A percentile compares a stretch with the other conserved stretches of the same genome.
These are phyloP conservation scores for Sclerodermus sp. DNA, from an alignment of 2,888 invertebrate species.

Conservation along the genomic window DNA sequence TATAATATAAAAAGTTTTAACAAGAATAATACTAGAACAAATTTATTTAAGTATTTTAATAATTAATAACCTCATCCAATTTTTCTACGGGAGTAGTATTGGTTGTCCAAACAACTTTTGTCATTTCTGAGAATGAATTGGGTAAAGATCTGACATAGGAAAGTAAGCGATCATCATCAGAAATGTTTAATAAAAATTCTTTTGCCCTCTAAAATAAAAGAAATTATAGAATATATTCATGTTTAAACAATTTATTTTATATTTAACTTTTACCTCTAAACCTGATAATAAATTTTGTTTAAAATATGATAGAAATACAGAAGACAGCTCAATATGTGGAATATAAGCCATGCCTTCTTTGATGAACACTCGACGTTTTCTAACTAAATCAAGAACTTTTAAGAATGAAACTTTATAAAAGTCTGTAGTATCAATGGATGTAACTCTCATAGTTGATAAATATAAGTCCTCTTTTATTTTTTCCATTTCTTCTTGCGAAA, in stretches of 20 bases:
- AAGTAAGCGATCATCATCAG: slow-evolving; percentile 81
- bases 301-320: slow-evolving; percentile 78
- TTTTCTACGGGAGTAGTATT: slow-evolving; percentile 71
- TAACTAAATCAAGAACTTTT: slow-evolving; percentile 85
- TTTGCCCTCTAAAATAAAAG: slow-evolving; percentile 62
- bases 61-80: slow-evolving; percentile 65
- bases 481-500: slow-evolving; percentile 70
- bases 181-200: slow-evolving; percentile 72
- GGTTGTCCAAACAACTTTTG: slow-evolving; percentile 65
- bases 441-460: slow-evolving; percentile 60
- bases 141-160: slow-evolving; percentile 76
- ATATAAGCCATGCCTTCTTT: slow-evolving; percentile 85
- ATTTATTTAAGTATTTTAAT: slow-evolving; percentile 4
- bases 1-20: slow-evolving; percentile 41
- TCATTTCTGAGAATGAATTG: slow-evolving; percentile 78
- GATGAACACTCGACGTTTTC: slow-evolving; percentile 76
- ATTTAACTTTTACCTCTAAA: slow-evolving; percentile 62
- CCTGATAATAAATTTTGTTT: slow-evolving; percentile 71
- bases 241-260: background rate
- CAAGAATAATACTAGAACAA: slow-evolving; percentile 3
- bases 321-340: slow-evolving; percentile 79
- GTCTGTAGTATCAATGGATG: slow-evolving; percentile 66
- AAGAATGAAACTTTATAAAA: slow-evolving; percentile 84
- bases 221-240: slow-evolving; percentile 7
- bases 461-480: slow-evolving; percentile 58